A percentile compares a stretch with the other conserved stretches of the same genome.
phyloP scores from a whole-genome alignment of 2,797 vertebrate genomes.

The Anisognathus igniventris region DNA sequence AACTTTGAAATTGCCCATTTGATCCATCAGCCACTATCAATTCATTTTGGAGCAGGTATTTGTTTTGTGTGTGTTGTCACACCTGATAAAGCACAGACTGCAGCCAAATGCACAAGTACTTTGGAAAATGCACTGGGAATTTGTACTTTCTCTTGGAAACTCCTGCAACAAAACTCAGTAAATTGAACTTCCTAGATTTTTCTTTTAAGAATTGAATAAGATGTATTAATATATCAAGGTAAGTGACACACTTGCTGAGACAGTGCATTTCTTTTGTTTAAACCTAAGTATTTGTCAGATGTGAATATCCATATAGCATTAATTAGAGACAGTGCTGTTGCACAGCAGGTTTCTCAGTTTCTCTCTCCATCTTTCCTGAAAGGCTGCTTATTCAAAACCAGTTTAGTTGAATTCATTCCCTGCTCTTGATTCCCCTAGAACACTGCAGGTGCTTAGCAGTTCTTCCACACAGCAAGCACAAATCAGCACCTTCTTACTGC shows the following conservation, averaged over 20 bases:
- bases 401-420: background rate
- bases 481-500: background rate
- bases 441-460: background rate
- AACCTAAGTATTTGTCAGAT: background rate
- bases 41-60: background rate
- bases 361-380: background rate
- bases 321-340: background rate
- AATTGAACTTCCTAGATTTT: background rate
- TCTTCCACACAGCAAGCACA: background rate
- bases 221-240: background rate
- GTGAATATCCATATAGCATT: background rate
- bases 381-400: background rate
- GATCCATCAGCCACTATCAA: background rate
- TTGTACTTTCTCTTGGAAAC: background rate
- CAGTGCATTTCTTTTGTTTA: background rate
- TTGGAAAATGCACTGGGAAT: background rate
- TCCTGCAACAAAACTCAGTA: background rate
- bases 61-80: background rate
- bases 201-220: background rate
- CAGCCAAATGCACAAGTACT: background rate
- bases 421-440: background rate
- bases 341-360: background rate
- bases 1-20: background rate
- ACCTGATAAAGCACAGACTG: background rate
- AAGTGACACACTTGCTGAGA: background rate